Conservation (phyloP, 2,797 vertebrate genomes). For the Falco peregrinus region DNA sequence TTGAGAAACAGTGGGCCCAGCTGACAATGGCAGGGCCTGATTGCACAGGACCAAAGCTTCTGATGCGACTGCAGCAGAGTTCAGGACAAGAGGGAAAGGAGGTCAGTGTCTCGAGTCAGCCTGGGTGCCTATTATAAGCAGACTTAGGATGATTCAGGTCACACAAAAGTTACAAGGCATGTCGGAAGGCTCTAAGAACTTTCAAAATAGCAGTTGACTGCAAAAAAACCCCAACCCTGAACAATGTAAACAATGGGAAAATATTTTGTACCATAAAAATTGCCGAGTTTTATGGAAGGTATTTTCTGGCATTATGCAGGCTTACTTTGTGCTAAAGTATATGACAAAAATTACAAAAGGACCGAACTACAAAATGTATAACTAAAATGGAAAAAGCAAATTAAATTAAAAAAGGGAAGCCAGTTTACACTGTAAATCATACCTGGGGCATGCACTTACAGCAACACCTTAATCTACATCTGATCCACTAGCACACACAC, state of each 20-base stretch:
- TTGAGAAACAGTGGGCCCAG: background rate
- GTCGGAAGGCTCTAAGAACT: background rate
- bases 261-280: background rate
- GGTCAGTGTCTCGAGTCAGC: rapidly evolving
- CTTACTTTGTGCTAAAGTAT: background rate
- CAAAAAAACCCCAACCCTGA: background rate
- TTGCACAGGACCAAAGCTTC: background rate
- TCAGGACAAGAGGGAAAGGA: background rate
- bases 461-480: background rate
- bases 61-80: background rate
- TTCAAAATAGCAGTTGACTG: background rate
- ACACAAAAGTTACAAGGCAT: background rate
- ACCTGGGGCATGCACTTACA: background rate
- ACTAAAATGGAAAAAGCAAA: background rate
- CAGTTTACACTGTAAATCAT: background rate
- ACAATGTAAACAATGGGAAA: background rate
- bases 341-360: background rate
- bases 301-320: background rate
- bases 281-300: background rate
- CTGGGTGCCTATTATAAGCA: background rate
- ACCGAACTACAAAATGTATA: background rate
- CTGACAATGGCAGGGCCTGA: background rate
- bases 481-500: background rate
- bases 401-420: background rate
- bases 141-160: background rate